Percentiles rank a stretch among this genome's conserved stretches.
phyloP scores from a whole-genome alignment of 2,113 vertebrate genomes.

The Taurulus bubalis region DNA sequence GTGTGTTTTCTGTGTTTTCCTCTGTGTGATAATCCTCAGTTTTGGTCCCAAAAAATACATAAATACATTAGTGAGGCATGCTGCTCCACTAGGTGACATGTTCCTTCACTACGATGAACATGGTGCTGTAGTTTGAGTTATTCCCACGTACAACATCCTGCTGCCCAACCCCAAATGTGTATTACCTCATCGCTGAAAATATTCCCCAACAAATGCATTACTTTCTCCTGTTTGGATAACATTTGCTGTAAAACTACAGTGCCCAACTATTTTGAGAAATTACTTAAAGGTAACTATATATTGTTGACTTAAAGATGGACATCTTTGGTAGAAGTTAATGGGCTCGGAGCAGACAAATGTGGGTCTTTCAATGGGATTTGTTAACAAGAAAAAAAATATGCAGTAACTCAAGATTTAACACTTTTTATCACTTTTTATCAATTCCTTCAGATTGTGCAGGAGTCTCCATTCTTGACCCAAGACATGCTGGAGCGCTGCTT shows the following conservation, averaged over 20 bases:
- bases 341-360: neutral
- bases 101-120: neutral
- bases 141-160: neutral
- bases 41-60: neutral
- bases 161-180: too few relatives aligned
- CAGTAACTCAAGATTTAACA: neutral
- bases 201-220: neutral
- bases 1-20: neutral
- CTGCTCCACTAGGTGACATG: neutral
- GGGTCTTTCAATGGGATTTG: neutral
- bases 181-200: neutral
- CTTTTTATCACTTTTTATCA: neutral
- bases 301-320: neutral
- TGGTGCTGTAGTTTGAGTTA: neutral
- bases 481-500: constrained; percentile 95
- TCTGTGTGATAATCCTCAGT: neutral
- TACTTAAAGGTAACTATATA: neutral
- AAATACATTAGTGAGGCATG: too few relatives aligned
- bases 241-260: neutral
- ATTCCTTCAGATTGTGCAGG: constrained; percentile 87
- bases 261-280: too few relatives aligned
- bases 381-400: neutral
- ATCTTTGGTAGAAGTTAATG: neutral
- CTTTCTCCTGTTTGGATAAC: neutral
- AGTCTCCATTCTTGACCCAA: constrained; percentile 90